Percentiles rank a stretch among this genome's conserved stretches.
Evolutionary conservation across 1,140 invertebrate species (phyloP).

Genomic region (Ceratina australensis): DNA sequence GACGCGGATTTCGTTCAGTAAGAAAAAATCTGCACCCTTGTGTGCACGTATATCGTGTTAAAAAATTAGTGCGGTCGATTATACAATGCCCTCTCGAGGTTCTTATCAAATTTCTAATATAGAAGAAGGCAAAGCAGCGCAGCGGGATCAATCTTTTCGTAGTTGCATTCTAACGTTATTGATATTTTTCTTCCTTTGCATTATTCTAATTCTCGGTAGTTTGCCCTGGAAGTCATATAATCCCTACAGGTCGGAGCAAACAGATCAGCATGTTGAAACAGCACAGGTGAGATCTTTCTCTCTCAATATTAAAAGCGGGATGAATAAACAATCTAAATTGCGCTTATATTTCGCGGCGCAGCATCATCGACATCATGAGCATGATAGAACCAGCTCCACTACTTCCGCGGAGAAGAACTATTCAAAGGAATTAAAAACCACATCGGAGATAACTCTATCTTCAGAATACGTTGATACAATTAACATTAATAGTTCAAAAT

Average conservation of each 20-base stretch:
- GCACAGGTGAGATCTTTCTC: conserved; percentile 2
- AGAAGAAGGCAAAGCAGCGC: conserved; percentile 12
- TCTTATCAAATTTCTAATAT: conserved; percentile 47
- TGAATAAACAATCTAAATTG: background rate
- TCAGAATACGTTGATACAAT: background rate
- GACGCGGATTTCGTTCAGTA: background rate
- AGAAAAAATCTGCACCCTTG: background rate
- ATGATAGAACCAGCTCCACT: background rate
- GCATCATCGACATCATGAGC: background rate
- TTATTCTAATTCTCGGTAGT: conserved; percentile 56
- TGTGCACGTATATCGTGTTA: background rate
- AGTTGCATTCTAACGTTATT: conserved; percentile 61
- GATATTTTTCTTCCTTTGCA: conserved; percentile 64
- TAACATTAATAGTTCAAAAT: background rate
- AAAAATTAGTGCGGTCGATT: background rate
- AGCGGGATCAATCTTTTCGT: conserved; percentile 62
- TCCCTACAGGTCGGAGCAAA: background rate
- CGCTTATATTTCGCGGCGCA: background rate
- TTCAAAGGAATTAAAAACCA: background rate
- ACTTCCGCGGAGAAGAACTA: background rate
- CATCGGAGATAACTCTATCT: background rate
- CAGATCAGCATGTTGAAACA: background rate
- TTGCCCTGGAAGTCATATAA: conserved; percentile 46
- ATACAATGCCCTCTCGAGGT: conserved; percentile 51
- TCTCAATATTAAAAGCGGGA: background rate